phyloP scores from a whole-genome alignment of 2,797 vertebrate genomes.

The Pangasius sanitwongsei region DNA sequence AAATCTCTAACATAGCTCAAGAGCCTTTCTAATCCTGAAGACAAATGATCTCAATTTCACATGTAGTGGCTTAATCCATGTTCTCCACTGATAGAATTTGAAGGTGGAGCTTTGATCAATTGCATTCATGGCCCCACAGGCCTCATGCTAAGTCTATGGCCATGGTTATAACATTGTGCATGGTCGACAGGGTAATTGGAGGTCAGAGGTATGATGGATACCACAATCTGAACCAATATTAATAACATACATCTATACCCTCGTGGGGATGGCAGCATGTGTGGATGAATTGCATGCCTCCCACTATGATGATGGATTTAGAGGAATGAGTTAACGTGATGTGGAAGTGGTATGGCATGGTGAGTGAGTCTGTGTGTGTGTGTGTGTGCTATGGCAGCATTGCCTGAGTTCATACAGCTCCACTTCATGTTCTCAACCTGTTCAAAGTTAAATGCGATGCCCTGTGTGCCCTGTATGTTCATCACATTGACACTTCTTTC shows the following conservation, averaged over 20 bases:
- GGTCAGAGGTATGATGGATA: constrained; percentile 42
- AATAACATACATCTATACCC: constrained; percentile 34
- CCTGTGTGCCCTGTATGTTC: constrained; percentile 1
- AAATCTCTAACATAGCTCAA: constrained; percentile 26
- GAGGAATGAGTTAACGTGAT: constrained; percentile 7
- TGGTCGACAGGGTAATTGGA: constrained; percentile 32
- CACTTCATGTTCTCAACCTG: constrained; percentile 23
- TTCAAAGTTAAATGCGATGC: constrained; percentile 1
- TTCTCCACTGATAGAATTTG: constrained; percentile 19
- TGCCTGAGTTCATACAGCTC: neutral
- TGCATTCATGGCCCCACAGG: constrained; percentile 15
- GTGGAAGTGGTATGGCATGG: neutral
- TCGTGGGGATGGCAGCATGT: neutral
- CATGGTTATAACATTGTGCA: constrained; percentile 21
- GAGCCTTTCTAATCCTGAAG: constrained; percentile 31
- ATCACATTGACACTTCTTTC: constrained; percentile 29
- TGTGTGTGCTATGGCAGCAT: neutral
- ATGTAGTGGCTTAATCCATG: constrained; percentile 42
- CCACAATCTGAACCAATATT: constrained; percentile 29
- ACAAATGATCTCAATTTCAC: constrained; percentile 55
- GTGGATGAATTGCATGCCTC: neutral
- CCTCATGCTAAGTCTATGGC: neutral
- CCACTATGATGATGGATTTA: constrained; percentile 28
- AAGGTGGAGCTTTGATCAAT: constrained; percentile 43
- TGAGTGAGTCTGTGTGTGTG: neutral